Conservation (phyloP, 2,797 vertebrate species). For the Anolis apletophallus region DNA sequence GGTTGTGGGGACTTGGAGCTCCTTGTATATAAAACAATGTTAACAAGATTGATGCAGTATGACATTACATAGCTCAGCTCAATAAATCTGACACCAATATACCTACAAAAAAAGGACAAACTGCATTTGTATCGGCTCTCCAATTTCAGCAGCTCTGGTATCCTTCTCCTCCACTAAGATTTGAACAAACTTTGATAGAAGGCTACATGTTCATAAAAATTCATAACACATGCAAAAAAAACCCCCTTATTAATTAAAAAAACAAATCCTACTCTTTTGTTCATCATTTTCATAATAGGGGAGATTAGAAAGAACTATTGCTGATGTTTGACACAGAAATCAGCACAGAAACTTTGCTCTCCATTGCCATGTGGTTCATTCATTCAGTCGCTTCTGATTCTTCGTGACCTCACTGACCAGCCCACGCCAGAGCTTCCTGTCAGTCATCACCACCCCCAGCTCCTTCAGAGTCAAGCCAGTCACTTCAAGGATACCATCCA, state of each 20-base stretch:
- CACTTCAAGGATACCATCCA: no score
- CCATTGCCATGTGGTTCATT: background rate
- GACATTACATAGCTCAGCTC: background rate
- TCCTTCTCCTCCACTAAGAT: background rate
- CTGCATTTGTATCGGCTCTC: background rate
- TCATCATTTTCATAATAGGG: background rate
- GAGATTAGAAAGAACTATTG: background rate
- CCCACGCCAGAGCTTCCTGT: no score
- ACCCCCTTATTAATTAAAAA: background rate
- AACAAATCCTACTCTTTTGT: background rate
- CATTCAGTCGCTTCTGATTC: no score
- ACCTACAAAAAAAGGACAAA: background rate
- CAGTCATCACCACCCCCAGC: no score
- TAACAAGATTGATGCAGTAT: background rate
- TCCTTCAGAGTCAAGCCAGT: no score
- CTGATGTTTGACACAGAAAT: background rate
- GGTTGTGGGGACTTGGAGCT: background rate
- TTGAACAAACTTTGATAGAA: background rate
- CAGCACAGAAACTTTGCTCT: background rate
- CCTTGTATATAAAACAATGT: background rate
- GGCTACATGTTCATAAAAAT: background rate
- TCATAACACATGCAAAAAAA: background rate
- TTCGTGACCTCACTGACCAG: no score
- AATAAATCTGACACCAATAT: background rate
- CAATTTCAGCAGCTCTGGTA: background rate